A percentile compares a stretch with the other conserved stretches of the same genome.
Evolutionary conservation across 2,888 invertebrate species (phyloP).

Genomic region (Idaea biselata): DNA sequence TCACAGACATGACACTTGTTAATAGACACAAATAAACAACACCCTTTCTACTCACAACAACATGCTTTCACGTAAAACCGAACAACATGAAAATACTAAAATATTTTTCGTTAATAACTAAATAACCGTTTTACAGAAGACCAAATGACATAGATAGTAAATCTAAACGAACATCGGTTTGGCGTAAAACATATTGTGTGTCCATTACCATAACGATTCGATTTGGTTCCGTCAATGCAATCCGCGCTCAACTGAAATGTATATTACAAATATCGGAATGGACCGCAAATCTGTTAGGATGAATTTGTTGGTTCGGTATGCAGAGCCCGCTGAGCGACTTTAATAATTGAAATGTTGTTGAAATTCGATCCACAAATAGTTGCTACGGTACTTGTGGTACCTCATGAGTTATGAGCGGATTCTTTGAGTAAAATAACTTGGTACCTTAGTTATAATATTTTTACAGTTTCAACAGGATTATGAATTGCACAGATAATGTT

Average conservation of each 20-base stretch:
- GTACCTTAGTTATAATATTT: too few species aligned
- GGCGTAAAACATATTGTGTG: background rate
- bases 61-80: background rate
- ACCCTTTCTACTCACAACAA: too few species aligned
- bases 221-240: background rate
- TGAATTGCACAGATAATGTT: too few species aligned
- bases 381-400: background rate
- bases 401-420: too few species aligned
- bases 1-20: too few species aligned
- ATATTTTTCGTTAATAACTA: background rate
- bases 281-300: conserved; percentile 1
- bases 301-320: background rate
- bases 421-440: too few species aligned
- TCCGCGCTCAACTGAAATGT: background rate
- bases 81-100: background rate
- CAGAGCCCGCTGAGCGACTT: background rate
- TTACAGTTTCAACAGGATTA: too few species aligned
- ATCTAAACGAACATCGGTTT: background rate
- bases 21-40: too few species aligned
- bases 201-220: background rate
- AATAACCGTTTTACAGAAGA: background rate
- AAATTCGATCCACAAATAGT: background rate
- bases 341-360: background rate
- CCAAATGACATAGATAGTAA: background rate
- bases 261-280: background rate